These are phyloP conservation scores for Lasioglossum pauxillum DNA, from an alignment of 2,888 invertebrate genomes.

Conservation along the genomic window DNA sequence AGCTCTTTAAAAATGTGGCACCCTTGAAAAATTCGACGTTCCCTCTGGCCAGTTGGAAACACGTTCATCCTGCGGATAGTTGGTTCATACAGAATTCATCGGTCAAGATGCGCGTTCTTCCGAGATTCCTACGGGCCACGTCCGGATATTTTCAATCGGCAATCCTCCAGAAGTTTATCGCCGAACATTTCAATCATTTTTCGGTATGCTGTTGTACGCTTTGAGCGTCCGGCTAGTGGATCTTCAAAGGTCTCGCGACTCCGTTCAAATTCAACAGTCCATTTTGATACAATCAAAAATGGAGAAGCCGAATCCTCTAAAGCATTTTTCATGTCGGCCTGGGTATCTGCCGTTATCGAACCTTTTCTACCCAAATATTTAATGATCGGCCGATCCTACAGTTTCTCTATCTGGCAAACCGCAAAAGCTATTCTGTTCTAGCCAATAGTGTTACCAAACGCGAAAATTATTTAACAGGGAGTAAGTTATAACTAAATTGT, in stretches of 20 bases:
- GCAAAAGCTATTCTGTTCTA: neutral
- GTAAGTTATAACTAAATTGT: too few species aligned
- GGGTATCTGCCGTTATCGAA: neutral
- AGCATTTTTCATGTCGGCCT: neutral
- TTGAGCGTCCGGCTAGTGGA: neutral
- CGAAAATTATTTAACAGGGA: neutral
- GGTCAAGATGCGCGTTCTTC: neutral
- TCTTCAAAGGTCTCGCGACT: neutral
- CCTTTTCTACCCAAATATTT: neutral
- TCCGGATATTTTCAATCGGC: neutral
- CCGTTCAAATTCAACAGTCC: neutral
- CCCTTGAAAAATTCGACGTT: neutral
- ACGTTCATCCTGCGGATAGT: neutral
- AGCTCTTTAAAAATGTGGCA: neutral
- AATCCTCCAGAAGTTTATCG: neutral
- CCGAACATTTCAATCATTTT: neutral
- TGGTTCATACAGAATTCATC: neutral
- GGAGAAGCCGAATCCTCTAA: neutral
- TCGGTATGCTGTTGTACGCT: neutral
- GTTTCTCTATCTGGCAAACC: neutral
- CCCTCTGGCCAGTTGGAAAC: neutral
- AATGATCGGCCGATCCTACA: neutral
- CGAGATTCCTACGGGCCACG: neutral
- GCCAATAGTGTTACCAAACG: neutral
- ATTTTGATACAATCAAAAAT: conserved; percentile 5